Evolutionary conservation across 2,797 vertebrate genomes (phyloP).

Genomic region (Hybognathus amarus): DNA sequence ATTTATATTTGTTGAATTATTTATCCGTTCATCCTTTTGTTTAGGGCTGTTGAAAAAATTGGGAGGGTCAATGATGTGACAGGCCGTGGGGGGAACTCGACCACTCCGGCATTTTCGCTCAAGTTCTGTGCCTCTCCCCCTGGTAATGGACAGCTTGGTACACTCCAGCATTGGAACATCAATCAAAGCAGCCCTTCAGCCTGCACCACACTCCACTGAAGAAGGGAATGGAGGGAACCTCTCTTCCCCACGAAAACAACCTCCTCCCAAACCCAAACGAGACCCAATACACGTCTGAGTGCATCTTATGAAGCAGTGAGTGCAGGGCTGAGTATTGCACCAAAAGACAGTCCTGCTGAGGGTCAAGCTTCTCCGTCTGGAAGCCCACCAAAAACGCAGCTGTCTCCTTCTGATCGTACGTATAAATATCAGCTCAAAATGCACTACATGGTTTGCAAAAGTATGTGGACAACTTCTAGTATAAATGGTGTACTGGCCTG

Average conservation of each 20-base stretch:
- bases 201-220: conserved; percentile 81
- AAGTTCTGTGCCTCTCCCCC: conserved; percentile 81
- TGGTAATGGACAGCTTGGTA: conserved; percentile 81
- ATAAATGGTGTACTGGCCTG: background rate
- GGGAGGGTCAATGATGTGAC: conserved; percentile 76
- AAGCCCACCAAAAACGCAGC: conserved; percentile 73
- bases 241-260: conserved; percentile 94
- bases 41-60: conserved; percentile 82
- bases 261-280: conserved; percentile 97
- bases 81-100: conserved; percentile 71
- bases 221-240: conserved; percentile 75
- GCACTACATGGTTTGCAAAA: background rate
- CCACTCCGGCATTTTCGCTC: conserved; percentile 82
- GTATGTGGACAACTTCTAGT: conserved; percentile 11
- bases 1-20: conserved; percentile 36
- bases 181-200: conserved; percentile 84
- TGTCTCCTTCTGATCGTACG: conserved; percentile 80
- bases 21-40: conserved; percentile 50
- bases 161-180: conserved; percentile 77
- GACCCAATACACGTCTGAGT: conserved; percentile 94
- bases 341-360: conserved; percentile 85
- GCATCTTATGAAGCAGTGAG: conserved; percentile 96
- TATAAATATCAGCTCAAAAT: conserved; percentile 25
- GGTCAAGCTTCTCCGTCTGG: conserved; percentile 79
- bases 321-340: conserved; percentile 86